Evolutionary conservation across 30 jellyfish, hydroid and myxozoan species (phyloP).

Genomic region (Aurelia sp.): DNA sequence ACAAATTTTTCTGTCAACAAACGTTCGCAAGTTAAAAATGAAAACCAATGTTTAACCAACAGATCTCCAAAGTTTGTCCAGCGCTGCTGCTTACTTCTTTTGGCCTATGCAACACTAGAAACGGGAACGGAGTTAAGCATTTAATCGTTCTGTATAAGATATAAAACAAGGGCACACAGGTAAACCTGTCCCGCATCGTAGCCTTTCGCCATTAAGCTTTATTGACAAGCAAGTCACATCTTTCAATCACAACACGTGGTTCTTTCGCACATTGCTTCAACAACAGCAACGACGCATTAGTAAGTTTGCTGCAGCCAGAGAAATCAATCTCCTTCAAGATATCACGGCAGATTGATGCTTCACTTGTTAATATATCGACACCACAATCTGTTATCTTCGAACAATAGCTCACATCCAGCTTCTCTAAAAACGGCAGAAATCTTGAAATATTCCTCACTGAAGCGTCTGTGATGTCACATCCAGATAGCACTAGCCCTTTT

Average conservation of each 20-base stretch:
- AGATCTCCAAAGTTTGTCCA: too few species aligned
- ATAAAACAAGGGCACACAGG: too few species aligned
- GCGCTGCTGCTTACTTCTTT: too few species aligned
- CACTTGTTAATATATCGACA: slow-evolving; percentile 57
- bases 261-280: slow-evolving; percentile 58
- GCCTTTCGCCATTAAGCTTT: too few species aligned
- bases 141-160: too few species aligned
- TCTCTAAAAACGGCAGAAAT: slow-evolving; percentile 64
- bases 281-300: slow-evolving; percentile 39
- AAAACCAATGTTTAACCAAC: too few species aligned
- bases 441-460: slow-evolving; percentile 49
- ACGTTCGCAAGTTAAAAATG: too few species aligned
- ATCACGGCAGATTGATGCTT: slow-evolving; percentile 61
- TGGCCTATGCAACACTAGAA: too few species aligned
- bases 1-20: too few species aligned
- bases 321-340: slow-evolving; percentile 48
- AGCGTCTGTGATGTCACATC: slow-evolving; percentile 85
- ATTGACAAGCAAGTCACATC: slow-evolving; percentile 27
- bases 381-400: slow-evolving; percentile 67
- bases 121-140: too few species aligned
- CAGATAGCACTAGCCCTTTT: slow-evolving; percentile 65
- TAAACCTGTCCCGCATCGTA: too few species aligned
- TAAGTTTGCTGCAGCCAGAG: slow-evolving; percentile 70
- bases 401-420: slow-evolving; percentile 83
- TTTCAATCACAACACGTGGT: slow-evolving; percentile 57